Conservation (phyloP, 2,888 invertebrate species). For the Frankliniella intonsa region DNA sequence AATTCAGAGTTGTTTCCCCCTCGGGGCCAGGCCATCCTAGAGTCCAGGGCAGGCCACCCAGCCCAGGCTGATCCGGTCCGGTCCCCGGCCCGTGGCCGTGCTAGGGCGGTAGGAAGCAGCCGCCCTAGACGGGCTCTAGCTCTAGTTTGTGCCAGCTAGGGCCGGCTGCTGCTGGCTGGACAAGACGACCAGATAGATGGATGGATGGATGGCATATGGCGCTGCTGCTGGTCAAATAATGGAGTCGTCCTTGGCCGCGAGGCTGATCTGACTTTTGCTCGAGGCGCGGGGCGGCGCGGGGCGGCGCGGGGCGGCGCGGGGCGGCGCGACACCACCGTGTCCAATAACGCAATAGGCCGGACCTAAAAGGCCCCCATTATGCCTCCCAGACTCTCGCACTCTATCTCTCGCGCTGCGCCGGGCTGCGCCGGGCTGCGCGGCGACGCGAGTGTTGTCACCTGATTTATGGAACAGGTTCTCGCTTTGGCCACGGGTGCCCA, state of each 20-base stretch:
- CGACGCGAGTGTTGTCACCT: slow-evolving; percentile 3
- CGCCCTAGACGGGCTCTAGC: no score
- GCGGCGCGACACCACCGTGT: neutral
- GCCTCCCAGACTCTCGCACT: neutral
- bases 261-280: no score
- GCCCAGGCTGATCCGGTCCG: no score
- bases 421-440: neutral
- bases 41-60: no score
- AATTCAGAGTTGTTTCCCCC: no score
- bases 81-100: no score
- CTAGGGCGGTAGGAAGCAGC: no score
- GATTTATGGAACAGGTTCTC: slow-evolving; percentile 18
- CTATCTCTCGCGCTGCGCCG: neutral
- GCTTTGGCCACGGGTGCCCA: no score
- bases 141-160: no score
- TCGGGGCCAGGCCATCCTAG: no score
- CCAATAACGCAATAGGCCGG: neutral
- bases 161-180: no score
- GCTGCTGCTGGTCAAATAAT: neutral
- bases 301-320: no score
- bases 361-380: neutral
- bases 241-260: slow-evolving; percentile 12
- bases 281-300: neutral
- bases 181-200: neutral
- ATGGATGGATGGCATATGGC: neutral